Conservation (phyloP, 2,888 invertebrate genomes). For the Fabriciana adippe region DNA sequence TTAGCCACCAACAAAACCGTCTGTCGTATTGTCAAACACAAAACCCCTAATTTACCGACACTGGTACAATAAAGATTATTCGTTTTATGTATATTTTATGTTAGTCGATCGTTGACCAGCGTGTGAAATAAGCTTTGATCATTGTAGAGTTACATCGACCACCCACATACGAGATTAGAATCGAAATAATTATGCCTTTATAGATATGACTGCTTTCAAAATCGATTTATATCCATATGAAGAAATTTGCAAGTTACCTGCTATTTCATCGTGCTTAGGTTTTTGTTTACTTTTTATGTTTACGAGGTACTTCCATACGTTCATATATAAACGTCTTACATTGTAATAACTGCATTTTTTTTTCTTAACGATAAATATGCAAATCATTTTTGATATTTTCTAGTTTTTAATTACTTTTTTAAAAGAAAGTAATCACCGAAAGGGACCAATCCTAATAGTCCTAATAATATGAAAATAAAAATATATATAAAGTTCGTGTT, state of each 20-base stretch:
- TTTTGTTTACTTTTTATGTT: no score
- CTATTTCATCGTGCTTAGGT: neutral
- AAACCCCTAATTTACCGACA: slow-evolving; percentile 49
- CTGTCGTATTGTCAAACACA: slow-evolving; percentile 44
- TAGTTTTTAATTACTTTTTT: no score
- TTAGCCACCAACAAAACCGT: slow-evolving; percentile 46
- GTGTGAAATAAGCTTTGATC: slow-evolving; percentile 47
- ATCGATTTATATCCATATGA: neutral
- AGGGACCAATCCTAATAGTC: no score
- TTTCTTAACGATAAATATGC: no score
- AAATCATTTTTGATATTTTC: no score
- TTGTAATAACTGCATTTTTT: no score
- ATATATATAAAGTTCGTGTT: no score
- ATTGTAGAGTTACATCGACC: slow-evolving; percentile 29
- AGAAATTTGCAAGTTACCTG: neutral
- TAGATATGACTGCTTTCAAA: neutral
- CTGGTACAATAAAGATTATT: slow-evolving; percentile 43
- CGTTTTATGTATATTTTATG: slow-evolving; percentile 42
- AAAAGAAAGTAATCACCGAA: no score
- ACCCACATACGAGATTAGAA: slow-evolving; percentile 13
- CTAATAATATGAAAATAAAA: no score
- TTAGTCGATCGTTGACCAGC: slow-evolving; percentile 43
- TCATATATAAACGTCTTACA: no score
- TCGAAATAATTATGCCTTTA: no score
- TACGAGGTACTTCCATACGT: no score